Evolutionary conservation across 2,888 invertebrate genomes (phyloP), one percentile per base, ranked within the genome.

Genomic region (Corbicula japonica): DNA sequence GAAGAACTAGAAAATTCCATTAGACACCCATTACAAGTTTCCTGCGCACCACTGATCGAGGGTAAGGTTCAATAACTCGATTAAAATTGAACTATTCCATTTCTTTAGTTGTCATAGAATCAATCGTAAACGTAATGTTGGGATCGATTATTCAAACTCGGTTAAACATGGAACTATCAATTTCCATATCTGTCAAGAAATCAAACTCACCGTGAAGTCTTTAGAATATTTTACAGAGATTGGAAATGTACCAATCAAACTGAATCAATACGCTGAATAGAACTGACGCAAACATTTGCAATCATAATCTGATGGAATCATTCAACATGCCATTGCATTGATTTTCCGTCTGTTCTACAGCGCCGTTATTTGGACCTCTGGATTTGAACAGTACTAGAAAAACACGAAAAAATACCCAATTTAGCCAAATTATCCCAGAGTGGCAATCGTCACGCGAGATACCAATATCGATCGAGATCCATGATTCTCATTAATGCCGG

Each of bases 1-100:
- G 1, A 23, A 69, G 41, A 74, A 76, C 76, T 70, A 69, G 76
- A 56, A 63, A 76, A 76, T 76, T 76, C 76, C 76, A 76, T 76
- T 76, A 76, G 76, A 38, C 35, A 30, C 41, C 50, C 38, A 30
- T 66, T 54, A 66, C 38, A 21, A n/a, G 54, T 41, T 52, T 15
- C n/a, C 3, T 12, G n/a, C 38, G 41, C 50, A 18, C 30, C 66
- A 30, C 41, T 52, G 30, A 41, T 35, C 30, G 12, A 28, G 66
- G 54, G 54, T 34, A 54, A 26, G 52, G 44, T 35, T 54, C 41
- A 54, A 54, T 66, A 66, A 54, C 28, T 66, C 66, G 41, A 54
- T 66, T 66, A 38, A 66, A 66, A 52, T 54, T 30, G 66, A 52
- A 66, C 66, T 54, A 44, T 66, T 66, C 54, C 32, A 54, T 54